Conservation (phyloP, 2,888 invertebrate species). For the Rhingia campestris region DNA sequence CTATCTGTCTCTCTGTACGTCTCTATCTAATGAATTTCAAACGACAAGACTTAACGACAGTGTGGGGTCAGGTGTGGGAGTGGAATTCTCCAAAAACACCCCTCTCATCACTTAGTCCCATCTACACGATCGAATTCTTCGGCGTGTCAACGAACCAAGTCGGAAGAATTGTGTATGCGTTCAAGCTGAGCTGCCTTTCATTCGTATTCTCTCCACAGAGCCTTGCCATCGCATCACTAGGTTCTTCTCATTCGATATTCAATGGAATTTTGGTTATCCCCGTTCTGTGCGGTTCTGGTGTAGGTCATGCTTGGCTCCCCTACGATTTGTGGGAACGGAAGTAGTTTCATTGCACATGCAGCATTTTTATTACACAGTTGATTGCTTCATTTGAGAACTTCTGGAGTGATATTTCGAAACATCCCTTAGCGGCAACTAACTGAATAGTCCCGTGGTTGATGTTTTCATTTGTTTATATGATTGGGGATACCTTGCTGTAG, state of each 20-base stretch:
- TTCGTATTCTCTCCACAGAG: slow-evolving; percentile 24
- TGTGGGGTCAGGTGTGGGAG: slow-evolving; percentile 20
- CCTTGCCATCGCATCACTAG: slow-evolving; percentile 33
- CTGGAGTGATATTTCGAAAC: slow-evolving; percentile 36
- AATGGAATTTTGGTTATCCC: slow-evolving; percentile 59
- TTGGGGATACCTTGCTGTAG: slow-evolving; percentile 25
- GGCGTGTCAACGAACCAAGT: slow-evolving; percentile 62
- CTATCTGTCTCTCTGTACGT: neutral
- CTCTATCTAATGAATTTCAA: slow-evolving; percentile 44
- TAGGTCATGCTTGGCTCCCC: neutral
- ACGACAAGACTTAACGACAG: slow-evolving; percentile 42
- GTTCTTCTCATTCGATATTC: slow-evolving; percentile 58
- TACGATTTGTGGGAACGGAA: slow-evolving; percentile 34
- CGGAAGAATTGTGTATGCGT: neutral
- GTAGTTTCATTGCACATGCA: slow-evolving; percentile 67
- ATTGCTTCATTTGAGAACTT: slow-evolving; percentile 72
- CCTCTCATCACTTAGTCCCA: slow-evolving; percentile 14
- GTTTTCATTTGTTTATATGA: slow-evolving; percentile 37
- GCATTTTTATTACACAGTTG: slow-evolving; percentile 71
- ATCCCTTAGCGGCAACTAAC: slow-evolving; percentile 21
- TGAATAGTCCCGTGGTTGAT: slow-evolving; percentile 25
- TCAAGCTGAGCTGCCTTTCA: slow-evolving; percentile 21
- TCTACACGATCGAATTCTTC: slow-evolving; percentile 58
- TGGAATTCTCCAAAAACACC: slow-evolving; percentile 48
- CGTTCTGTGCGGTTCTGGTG: neutral